phyloP scores from a whole-genome alignment of 2,888 invertebrate genomes.

The Caenorhabditis doughertyi region DNA sequence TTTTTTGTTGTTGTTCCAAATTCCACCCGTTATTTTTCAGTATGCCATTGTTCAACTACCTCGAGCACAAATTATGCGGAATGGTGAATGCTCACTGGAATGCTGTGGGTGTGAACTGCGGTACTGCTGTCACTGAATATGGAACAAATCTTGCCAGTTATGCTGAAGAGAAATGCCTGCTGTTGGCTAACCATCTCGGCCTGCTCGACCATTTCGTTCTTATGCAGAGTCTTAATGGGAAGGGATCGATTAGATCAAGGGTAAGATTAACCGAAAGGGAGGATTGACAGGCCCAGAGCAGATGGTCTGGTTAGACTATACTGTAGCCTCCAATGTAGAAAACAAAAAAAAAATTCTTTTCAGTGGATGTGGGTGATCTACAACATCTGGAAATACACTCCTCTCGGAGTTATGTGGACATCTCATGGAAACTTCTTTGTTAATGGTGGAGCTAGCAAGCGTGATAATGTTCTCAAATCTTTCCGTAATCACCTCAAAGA shows the following conservation, averaged over 20 bases:
- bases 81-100: constrained; percentile 82
- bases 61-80: constrained; percentile 78
- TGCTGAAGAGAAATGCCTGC: constrained; percentile 75
- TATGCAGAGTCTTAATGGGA: constrained; percentile 80
- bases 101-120: constrained; percentile 74
- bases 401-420: constrained; percentile 81
- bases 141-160: constrained; percentile 72
- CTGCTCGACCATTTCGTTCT: constrained; percentile 81
- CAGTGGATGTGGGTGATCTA: constrained; percentile 82
- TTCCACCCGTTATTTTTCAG: constrained; percentile 64
- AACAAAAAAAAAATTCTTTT: constrained; percentile 40
- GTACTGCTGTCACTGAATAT: constrained; percentile 77
- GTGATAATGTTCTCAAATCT: constrained; percentile 71
- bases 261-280: constrained; percentile 55
- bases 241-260: constrained; percentile 73
- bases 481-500: constrained; percentile 86
- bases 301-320: too few species aligned
- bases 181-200: constrained; percentile 80
- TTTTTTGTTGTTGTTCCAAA: background rate
- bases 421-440: constrained; percentile 82
- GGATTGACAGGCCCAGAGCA: background rate
- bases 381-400: constrained; percentile 82
- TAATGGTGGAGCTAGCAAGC: constrained; percentile 77
- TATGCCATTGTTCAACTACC: constrained; percentile 72
- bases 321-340: too few species aligned